phyloP scores from a whole-genome alignment of 2,888 invertebrate species.

The Drosophila suboccidentalis region DNA sequence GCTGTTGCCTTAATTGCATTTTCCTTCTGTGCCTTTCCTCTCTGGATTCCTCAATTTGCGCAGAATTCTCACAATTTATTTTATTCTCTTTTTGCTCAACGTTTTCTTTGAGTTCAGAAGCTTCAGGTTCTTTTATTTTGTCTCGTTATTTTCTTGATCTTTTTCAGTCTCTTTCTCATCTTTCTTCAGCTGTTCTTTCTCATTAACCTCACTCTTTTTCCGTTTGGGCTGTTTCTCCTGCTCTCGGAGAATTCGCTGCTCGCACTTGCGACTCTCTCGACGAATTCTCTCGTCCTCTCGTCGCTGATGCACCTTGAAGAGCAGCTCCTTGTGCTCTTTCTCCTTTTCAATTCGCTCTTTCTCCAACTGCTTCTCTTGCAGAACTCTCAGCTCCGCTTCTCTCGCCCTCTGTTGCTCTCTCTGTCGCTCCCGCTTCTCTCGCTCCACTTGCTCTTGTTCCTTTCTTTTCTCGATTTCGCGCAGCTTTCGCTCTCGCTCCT shows the following conservation, averaged over 20 bases:
- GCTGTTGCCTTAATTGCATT: neutral
- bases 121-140: too few relatives aligned
- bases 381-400: neutral
- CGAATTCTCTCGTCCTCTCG: constrained; percentile 28
- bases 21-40: neutral
- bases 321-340: constrained; percentile 7
- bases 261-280: neutral
- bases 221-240: neutral
- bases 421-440: neutral
- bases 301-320: constrained; percentile 26
- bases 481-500: constrained; percentile 2
- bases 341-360: constrained; percentile 4
- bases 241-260: neutral
- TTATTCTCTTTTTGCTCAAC: too few relatives aligned
- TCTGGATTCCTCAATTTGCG: neutral
- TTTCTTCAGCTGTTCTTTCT: neutral
- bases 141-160: neutral
- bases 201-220: neutral
- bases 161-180: neutral
- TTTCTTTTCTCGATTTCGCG: constrained; percentile 10
- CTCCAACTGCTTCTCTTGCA: neutral
- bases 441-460: constrained; percentile 2
- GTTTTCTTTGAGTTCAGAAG: too few relatives aligned
- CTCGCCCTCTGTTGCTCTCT: neutral
- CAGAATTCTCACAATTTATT: neutral